These are phyloP conservation scores for Agelas oroides DNA, from an alignment of 37 sponge, comb jelly and placozoan genomes.

Conservation along the genomic window DNA sequence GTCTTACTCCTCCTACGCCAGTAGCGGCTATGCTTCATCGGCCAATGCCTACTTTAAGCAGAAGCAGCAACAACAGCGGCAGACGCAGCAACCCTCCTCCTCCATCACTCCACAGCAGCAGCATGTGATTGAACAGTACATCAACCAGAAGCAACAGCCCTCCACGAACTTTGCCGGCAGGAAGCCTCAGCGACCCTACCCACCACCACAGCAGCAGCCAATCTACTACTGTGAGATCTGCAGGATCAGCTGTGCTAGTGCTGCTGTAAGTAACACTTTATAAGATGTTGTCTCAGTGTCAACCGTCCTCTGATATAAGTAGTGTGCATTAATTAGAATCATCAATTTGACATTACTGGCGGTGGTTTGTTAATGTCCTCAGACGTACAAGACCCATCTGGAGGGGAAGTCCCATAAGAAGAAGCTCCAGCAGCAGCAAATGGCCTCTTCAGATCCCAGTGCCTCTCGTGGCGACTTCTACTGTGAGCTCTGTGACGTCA, in stretches of 20 bases:
- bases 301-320: too few species aligned
- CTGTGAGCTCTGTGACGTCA: constrained; percentile 92
- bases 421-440: constrained; percentile 57
- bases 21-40: background rate
- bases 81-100: background rate
- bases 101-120: constrained; percentile 52
- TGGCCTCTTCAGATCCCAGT: background rate
- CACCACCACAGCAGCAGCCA: constrained; percentile 4
- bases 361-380: background rate
- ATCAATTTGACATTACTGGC: too few species aligned
- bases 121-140: constrained; percentile 45
- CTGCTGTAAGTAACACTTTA: constrained; percentile 53
- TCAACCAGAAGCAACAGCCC: constrained; percentile 2
- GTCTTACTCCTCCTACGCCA: constrained; percentile 19
- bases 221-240: constrained; percentile 86
- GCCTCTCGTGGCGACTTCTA: constrained; percentile 25
- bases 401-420: constrained; percentile 92
- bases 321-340: too few species aligned
- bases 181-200: background rate
- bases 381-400: constrained; percentile 91
- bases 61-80: background rate
- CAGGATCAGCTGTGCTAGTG: constrained; percentile 82
- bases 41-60: constrained; percentile 26
- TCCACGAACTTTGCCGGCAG: too few species aligned
- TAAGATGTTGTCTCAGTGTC: too few species aligned